These are phyloP conservation scores for Brenthis daphne DNA, from an alignment of 2,888 invertebrate genomes.

Conservation along the genomic window DNA sequence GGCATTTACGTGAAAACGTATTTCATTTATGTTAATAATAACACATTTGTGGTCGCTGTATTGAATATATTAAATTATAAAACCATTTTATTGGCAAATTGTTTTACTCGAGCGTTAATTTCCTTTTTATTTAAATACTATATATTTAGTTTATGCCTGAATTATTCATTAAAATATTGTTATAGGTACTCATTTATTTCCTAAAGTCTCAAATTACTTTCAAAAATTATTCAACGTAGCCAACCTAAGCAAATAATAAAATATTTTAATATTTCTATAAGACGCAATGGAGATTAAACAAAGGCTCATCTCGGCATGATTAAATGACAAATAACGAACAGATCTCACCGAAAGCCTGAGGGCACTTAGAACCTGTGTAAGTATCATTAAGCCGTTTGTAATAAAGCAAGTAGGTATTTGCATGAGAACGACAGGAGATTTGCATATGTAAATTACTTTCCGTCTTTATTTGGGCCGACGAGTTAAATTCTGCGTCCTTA, in stretches of 20 bases:
- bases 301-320: conserved; percentile 46
- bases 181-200: too few species aligned
- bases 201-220: not conserved
- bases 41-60: conserved; percentile 29
- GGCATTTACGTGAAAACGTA: conserved; percentile 31
- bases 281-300: conserved; percentile 49
- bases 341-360: conserved; percentile 52
- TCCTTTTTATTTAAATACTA: conserved; percentile 1
- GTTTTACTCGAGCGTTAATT: conserved; percentile 10
- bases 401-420: conserved; percentile 75
- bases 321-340: conserved; percentile 63
- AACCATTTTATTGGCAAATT: conserved; percentile 19
- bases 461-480: conserved; percentile 75
- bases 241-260: not conserved
- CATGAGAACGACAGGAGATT: conserved; percentile 75
- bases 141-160: conserved; percentile 3
- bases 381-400: conserved; percentile 75
- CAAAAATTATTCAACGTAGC: not conserved
- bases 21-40: conserved; percentile 40
- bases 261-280: conserved; percentile 15
- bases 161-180: not conserved
- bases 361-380: conserved; percentile 64
- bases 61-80: conserved; percentile 26
- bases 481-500: conserved; percentile 69
- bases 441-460: conserved; percentile 79